Evolutionary conservation across 2,113 vertebrate genomes (phyloP).

Genomic region (Bos javanicus): DNA sequence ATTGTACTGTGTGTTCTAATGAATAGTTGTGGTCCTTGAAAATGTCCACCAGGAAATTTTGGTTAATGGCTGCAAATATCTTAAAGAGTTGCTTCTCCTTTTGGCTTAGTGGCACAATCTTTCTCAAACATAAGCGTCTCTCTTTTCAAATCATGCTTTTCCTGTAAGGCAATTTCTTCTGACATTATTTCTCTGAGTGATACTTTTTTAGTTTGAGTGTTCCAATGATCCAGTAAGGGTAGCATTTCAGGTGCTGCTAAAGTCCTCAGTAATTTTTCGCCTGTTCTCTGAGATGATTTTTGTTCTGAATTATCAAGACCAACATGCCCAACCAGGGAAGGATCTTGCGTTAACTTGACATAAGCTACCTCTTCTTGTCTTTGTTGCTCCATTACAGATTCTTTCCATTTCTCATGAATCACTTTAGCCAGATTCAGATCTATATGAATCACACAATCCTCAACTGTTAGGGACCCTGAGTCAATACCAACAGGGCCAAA

Average conservation of each 20-base stretch:
- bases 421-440: constrained; percentile 94
- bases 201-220: constrained; percentile 84
- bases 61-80: too few relatives aligned
- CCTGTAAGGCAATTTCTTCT: constrained; percentile 93
- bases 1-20: too few relatives aligned
- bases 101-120: too few relatives aligned
- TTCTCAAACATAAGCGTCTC: too few relatives aligned
- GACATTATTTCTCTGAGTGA: constrained; percentile 95
- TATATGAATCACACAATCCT: constrained; percentile 94
- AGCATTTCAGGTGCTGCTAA: constrained; percentile 73
- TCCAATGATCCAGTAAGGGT: constrained; percentile 94
- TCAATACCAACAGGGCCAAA: constrained; percentile 96
- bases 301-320: constrained; percentile 71
- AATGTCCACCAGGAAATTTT: too few relatives aligned
- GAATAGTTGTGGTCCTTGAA: too few relatives aligned
- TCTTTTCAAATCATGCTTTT: constrained; percentile 82
- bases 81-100: too few relatives aligned
- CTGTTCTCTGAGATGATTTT: constrained; percentile 69
- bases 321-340: constrained; percentile 64
- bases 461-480: constrained; percentile 87
- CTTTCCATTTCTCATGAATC: constrained; percentile 98
- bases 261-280: constrained; percentile 73
- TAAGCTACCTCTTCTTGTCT: constrained; percentile 86
- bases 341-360: constrained; percentile 81
- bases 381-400: constrained; percentile 91